phyloP scores from a whole-genome alignment of 1,140 invertebrate species.

The Venturia canescens region DNA sequence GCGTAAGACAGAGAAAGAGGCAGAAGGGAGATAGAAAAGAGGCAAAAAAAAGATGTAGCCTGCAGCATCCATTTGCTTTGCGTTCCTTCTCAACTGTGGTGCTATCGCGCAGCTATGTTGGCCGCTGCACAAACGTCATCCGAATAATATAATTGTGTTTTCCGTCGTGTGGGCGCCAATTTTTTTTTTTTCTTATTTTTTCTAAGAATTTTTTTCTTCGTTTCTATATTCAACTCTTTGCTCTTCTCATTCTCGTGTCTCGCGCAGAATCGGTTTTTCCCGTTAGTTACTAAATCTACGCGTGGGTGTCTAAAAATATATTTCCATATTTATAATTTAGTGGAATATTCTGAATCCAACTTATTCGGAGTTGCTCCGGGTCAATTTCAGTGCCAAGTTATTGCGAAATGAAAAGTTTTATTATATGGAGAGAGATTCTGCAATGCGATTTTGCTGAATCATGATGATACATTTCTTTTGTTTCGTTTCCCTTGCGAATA shows the following conservation, averaged over 20 bases:
- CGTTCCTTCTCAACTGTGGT: conserved; percentile 17
- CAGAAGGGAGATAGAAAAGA: not conserved
- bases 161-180: conserved; percentile 39
- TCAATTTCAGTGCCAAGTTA: too few relatives aligned
- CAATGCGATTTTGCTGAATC: too few relatives aligned
- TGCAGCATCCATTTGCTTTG: conserved; percentile 22
- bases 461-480: too few relatives aligned
- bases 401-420: too few relatives aligned
- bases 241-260: not conserved
- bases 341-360: too few relatives aligned
- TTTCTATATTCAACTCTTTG: not conserved
- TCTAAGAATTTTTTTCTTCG: not conserved
- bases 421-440: too few relatives aligned
- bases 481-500: too few relatives aligned
- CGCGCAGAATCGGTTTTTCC: conserved; percentile 34
- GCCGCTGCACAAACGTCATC: conserved; percentile 10
- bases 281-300: conserved; percentile 24
- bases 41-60: not conserved
- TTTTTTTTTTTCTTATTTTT: conserved; percentile 16
- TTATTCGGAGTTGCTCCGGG: too few relatives aligned
- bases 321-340: not conserved
- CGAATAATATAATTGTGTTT: conserved; percentile 45
- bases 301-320: not conserved
- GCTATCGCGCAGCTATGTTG: conserved; percentile 7
- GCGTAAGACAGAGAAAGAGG: not conserved